These are phyloP conservation scores for Zaprionus taronus DNA, from an alignment of 1,140 invertebrate genomes.

Conservation along the genomic window DNA sequence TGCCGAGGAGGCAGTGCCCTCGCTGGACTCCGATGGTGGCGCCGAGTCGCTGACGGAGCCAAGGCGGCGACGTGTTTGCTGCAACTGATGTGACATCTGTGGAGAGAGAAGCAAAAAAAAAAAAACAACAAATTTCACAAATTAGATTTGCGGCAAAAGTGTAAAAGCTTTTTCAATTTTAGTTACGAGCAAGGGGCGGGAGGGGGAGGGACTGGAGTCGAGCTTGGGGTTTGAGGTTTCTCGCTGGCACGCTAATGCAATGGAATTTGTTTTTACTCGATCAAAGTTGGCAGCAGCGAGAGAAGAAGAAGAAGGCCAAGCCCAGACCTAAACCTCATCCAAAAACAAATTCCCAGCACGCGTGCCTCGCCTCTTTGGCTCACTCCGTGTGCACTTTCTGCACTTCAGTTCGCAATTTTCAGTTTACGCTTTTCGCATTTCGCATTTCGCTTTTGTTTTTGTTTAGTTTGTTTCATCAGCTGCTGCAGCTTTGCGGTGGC, in stretches of 20 bases:
- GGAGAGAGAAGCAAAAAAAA: conserved; percentile 5
- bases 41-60: conserved; percentile 82
- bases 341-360: conserved; percentile 47
- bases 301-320: not conserved
- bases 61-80: conserved; percentile 78
- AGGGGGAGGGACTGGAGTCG: not conserved
- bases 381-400: conserved; percentile 23
- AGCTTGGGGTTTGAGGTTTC: conserved; percentile 14
- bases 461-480: conserved; percentile 53
- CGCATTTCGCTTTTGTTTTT: conserved; percentile 31
- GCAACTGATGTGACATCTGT: conserved; percentile 78
- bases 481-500: conserved; percentile 49
- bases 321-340: not conserved
- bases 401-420: conserved; percentile 25
- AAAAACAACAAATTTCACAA: conserved; percentile 41
- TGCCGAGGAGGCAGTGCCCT: conserved; percentile 80
- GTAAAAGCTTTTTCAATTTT: conserved; percentile 67
- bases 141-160: conserved; percentile 72
- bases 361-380: conserved; percentile 39
- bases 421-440: conserved; percentile 35
- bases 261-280: conserved; percentile 16
- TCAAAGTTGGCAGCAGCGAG: conserved; percentile 42
- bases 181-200: not conserved
- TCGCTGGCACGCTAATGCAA: conserved; percentile 38
- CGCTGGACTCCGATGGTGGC: conserved; percentile 81